Base-by-base conservation (phyloP, 2,113 vertebrate species). In the Tyto alba region DNA sequence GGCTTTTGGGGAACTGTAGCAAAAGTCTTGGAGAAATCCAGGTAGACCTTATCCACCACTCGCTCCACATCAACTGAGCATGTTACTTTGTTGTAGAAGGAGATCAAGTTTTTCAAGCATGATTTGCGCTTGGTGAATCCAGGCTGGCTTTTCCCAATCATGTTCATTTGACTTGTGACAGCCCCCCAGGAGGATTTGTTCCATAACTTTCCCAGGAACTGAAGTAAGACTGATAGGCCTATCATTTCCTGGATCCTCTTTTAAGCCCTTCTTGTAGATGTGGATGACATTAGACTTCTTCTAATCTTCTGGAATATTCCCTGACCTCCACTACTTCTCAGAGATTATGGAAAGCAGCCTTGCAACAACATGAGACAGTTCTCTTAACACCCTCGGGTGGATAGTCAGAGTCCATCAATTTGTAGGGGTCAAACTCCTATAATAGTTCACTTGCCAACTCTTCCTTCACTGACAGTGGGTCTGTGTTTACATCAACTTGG, bases 1-100 rank as follows among this genome's bases (percentile, higher is more conserved):
- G 5, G 7, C 34, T 80, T 80, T 3, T 36, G 20, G 11, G 21
- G 41, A 72, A 38, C 7, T 1, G 0, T 32, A 41, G 14, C 0
- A 4, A 64, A 93, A 76, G 3, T 12, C 36, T 72, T 23, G 7
- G 23, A 79, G 32, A 76, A 66, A 76, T 27, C 29, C 17, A n/a
- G 23, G 15, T 25, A 43, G 30, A 32, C 21, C 71, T 32, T 40
- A 16, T n/a, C n/a, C n/a, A 32, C 20, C 2, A 3, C 32, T 60
- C 2, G 3, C 9, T 18, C 19, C 38, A 16, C 47, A 43, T 22
- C 26, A 57, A 10, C 10, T 0, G 2, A 23, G 8, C 34, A 68
- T 19, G 22, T 80, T 88, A 34, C 36, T 57, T 30, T 34, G 13
- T 47, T 2, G 4, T 17, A 56, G n/a, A 55, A 88, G 21, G 29